Base-by-base conservation (phyloP, 2,888 invertebrate genomes). In the Neria commutata region DNA sequence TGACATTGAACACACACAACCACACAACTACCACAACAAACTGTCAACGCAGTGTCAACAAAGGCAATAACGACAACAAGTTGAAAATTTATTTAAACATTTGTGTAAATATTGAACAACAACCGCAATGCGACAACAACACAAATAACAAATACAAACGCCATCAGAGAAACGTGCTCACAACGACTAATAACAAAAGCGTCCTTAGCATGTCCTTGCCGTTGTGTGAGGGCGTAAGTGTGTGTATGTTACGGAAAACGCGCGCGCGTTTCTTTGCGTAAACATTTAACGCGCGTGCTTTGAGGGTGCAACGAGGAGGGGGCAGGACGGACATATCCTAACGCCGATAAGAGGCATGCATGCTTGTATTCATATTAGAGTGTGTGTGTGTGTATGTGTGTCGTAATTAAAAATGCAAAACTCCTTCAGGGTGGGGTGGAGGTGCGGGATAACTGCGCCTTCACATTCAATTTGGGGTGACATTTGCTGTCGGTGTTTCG, bases 331-430 rank as follows among this genome's bases (percentile, higher is more conserved):
- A n/a, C n/a, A n/a, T 67, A 60, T 71, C 56, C 67, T 67, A 66
- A 68, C 70, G 64, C 25, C 62, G 72, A 72, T 72, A 69, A 74
- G 26, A 70, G 71, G 67, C 74, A 70, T 70, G 74, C 72, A 67
- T 65, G 72, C 49, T 54, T 67, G 62, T 62, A 17, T 45, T 55
- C 26, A 49, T 10, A 25, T 26, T 23, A n/a, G 25, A 3, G 37
- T 51, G 51, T 58, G 58, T 55, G 49, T 58, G 54, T 47, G 19
- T 17, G 37, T 42, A 33, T 49, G 24, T 24, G 46, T 49, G 54
- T 54, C 75, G 59, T 74, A 74, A 72, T 73, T 75, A 72, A 75
- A 73, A 74, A 74, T 72, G 65, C 66, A 70, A 72, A 74, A 68
- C 66, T 72, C 65, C n/a, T 67, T 66, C 4, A 42, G 42, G 48